Evolutionary conservation across 2,888 invertebrate genomes (phyloP), one percentile per base, ranked within the genome.

Genomic region (Bellardia bayeri): DNA sequence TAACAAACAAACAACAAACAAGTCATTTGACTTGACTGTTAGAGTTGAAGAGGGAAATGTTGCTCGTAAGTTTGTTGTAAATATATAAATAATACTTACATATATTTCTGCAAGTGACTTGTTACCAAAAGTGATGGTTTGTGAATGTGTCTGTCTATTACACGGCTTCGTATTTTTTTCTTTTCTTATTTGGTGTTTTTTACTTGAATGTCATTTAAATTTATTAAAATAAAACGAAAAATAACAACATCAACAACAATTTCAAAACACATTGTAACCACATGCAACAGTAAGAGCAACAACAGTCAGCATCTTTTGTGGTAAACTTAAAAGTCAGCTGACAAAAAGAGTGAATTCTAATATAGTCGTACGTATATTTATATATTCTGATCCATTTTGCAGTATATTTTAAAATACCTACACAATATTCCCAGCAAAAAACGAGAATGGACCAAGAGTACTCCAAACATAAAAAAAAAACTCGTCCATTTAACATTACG

Each of bases 61-160:
- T 33, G 63, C 13, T 71, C 2, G 63, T 14, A 63, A 63, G 49
- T 56, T 58, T 6, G 42, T 80, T 40, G 71, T 63, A 71, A 71
- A 71, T 71, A 80, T 40, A 56, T 49, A 63, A 71, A 49, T 40
- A 51, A 63, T 64, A 68, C 42, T 42, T 33, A 63, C 42, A 54
- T 33, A 63, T 13, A 51, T 64, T 61, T 75, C 85, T 81, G 85
- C 80, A 85, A 85, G 81, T 85, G 85, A 85, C 85, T 85, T 85
- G 85, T 85, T 85, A 72, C 81, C 76, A 76, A 85, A 85, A 81
- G 81, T 85, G 81, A 85, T 85, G 76, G 76, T 82, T 82, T 82
- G 61, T 66, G 56, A 81, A 81, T 82, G 58, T 76, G 69, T 81
- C 76, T 85, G 45, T 69, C 58, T 79, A 23, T 37, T 71, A 71